Conservation (phyloP, 2,797 vertebrate genomes). For the Xenentodon cancila region DNA sequence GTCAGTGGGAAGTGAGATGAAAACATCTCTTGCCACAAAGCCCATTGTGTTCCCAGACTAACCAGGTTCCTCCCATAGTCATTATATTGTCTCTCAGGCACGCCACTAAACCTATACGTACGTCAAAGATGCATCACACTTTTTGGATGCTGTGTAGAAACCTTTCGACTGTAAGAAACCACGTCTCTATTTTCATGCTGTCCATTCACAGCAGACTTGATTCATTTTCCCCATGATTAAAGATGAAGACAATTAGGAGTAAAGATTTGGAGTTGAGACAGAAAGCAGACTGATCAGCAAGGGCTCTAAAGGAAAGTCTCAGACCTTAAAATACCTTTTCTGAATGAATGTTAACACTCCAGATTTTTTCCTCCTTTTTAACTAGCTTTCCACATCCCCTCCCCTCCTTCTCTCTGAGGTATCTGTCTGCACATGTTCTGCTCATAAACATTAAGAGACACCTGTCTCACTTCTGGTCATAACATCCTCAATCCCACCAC, state of each 20-base stretch:
- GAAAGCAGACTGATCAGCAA: not conserved
- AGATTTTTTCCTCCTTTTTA: not conserved
- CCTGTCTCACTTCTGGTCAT: conserved; percentile 74
- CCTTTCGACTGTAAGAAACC: not conserved
- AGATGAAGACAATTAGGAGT: too few relatives aligned
- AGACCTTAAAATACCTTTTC: conserved; percentile 49
- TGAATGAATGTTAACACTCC: conserved; percentile 38
- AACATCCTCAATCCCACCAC: conserved; percentile 68
- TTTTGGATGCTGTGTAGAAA: not conserved
- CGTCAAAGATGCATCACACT: conserved; percentile 17
- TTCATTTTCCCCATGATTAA: too few relatives aligned
- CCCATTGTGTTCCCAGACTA: conserved; percentile 45
- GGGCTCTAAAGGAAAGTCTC: conserved; percentile 20
- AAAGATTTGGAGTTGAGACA: not conserved
- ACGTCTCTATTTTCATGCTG: not conserved
- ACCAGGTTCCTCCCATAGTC: conserved; percentile 23
- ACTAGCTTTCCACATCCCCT: conserved; percentile 26
- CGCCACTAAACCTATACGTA: conserved; percentile 2
- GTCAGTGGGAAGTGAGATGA: conserved; percentile 37
- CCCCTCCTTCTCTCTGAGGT: conserved; percentile 49
- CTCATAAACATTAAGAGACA: conserved; percentile 76
- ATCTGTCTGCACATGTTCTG: conserved; percentile 73
- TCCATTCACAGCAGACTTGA: too few relatives aligned
- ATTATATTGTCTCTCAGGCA: conserved; percentile 29
- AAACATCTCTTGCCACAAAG: conserved; percentile 32